A percentile compares a stretch with the other conserved stretches of the same genome.
Evolutionary conservation across 2,888 invertebrate species (phyloP).

Genomic region (Habrosyne pyritoides): DNA sequence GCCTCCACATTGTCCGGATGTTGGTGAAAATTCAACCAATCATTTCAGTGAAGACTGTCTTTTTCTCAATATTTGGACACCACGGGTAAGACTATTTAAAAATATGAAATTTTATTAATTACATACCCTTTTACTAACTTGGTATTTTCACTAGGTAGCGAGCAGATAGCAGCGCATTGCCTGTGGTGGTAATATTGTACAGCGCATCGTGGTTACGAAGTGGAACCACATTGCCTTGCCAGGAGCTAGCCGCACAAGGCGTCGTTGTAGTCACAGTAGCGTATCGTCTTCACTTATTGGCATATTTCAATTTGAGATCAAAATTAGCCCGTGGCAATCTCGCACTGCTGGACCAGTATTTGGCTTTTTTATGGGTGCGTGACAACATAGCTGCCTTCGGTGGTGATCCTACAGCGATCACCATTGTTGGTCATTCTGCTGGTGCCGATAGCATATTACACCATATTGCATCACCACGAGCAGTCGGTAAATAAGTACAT

Average conservation of each 20-base stretch:
- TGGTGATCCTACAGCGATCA: conserved; percentile 91
- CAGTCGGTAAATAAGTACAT: conserved; percentile 81
- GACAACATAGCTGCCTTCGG: conserved; percentile 91
- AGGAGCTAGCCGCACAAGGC: conserved; percentile 88
- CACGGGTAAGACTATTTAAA: conserved; percentile 81
- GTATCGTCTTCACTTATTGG: conserved; percentile 88
- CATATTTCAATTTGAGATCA: conserved; percentile 85
- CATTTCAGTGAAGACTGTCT: conserved; percentile 91
- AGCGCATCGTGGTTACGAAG: conserved; percentile 84
- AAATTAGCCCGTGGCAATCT: conserved; percentile 90
- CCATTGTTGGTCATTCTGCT: conserved; percentile 92
- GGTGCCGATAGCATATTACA: conserved; percentile 88
- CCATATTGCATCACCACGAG: conserved; percentile 86
- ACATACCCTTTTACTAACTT: conserved; percentile 8
- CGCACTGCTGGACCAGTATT: conserved; percentile 92
- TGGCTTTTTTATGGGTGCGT: conserved; percentile 90
- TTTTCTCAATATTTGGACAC: conserved; percentile 95
- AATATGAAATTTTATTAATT: conserved; percentile 4
- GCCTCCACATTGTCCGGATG: conserved; percentile 88
- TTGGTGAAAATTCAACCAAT: conserved; percentile 51
- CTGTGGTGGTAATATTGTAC: conserved; percentile 88
- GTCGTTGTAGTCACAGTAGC: conserved; percentile 87
- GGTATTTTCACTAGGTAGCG: conserved; percentile 66
- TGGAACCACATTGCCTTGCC: conserved; percentile 84
- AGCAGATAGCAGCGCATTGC: conserved; percentile 80